A percentile compares a stretch with the other conserved stretches of the same genome.
These are phyloP conservation scores for Diloba caeruleocephala DNA, from an alignment of 2,888 invertebrate species.

Conservation along the genomic window DNA sequence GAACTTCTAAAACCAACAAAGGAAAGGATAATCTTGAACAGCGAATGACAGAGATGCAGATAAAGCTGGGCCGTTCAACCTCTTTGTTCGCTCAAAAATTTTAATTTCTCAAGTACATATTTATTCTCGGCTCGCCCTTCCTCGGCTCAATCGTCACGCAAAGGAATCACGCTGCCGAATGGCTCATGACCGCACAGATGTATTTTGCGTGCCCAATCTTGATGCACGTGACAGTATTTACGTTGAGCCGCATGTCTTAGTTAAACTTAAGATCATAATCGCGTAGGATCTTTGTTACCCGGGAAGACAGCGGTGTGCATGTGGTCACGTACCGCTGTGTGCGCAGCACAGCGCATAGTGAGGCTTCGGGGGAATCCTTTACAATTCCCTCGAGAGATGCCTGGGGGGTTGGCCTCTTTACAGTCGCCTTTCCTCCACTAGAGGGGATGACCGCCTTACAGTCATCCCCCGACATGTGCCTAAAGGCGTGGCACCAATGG, in stretches of 20 bases:
- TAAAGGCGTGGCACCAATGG: no score
- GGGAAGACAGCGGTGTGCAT: no score
- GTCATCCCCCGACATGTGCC: no score
- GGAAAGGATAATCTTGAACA: slow-evolving; percentile 3
- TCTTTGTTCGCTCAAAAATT: slow-evolving; percentile 13
- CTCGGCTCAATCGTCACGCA: slow-evolving; percentile 31
- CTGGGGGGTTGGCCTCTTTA: no score
- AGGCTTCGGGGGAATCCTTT: no score
- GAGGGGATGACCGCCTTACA: no score
- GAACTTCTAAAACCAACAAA: no score
- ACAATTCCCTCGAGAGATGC: no score
- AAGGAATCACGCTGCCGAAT: slow-evolving; percentile 55
- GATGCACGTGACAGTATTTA: slow-evolving; percentile 71
- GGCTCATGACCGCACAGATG: slow-evolving; percentile 52
- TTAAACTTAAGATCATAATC: slow-evolving; percentile 29
- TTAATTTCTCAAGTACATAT: slow-evolving; percentile 28
- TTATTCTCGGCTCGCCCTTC: slow-evolving; percentile 32
- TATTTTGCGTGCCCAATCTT: slow-evolving; percentile 68
- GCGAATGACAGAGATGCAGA: slow-evolving; percentile 6
- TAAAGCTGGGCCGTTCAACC: slow-evolving; percentile 17
- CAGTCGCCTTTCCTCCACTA: no score
- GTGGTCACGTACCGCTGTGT: no score
- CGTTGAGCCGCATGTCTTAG: slow-evolving; percentile 36
- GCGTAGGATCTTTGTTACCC: no score
- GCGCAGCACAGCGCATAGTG: no score